Percentiles rank a stretch among this genome's conserved stretches.
Evolutionary conservation across 1,140 invertebrate species (phyloP).

Genomic region (Pogonognathellus flavescens): DNA sequence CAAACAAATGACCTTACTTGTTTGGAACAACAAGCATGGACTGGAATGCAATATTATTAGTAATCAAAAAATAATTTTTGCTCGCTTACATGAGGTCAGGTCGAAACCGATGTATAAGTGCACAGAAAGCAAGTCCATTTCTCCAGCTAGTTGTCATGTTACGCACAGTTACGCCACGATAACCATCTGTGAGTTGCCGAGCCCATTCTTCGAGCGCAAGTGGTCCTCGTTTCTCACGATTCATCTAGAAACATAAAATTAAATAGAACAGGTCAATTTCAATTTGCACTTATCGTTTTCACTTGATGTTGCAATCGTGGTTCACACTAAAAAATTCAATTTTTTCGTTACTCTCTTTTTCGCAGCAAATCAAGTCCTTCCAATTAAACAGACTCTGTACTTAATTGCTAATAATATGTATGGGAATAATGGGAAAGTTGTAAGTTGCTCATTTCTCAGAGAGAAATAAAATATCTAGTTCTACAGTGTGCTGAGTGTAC

Average conservation of each 20-base stretch:
- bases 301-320: too few species aligned
- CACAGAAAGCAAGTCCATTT: conserved; percentile 88
- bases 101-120: conserved; percentile 94
- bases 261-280: conserved; percentile 6
- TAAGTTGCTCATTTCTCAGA: too few species aligned
- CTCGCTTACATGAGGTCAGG: conserved; percentile 71
- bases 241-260: conserved; percentile 49
- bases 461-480: too few species aligned
- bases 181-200: conserved; percentile 86
- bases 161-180: conserved; percentile 86
- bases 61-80: background rate
- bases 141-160: conserved; percentile 96
- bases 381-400: too few species aligned
- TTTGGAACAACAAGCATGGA: background rate
- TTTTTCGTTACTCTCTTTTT: too few species aligned
- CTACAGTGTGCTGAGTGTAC: too few species aligned
- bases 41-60: background rate
- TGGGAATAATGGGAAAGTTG: too few species aligned
- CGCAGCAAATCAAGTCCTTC: too few species aligned
- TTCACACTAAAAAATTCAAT: too few species aligned
- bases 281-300: background rate
- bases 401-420: too few species aligned
- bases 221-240: conserved; percentile 57
- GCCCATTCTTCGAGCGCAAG: conserved; percentile 81
- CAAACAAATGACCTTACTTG: background rate